Percentiles rank a stretch among this genome's conserved stretches.
These are phyloP conservation scores for Cariama cristata DNA, from an alignment of 2,113 vertebrate genomes.

Conservation along the genomic window DNA sequence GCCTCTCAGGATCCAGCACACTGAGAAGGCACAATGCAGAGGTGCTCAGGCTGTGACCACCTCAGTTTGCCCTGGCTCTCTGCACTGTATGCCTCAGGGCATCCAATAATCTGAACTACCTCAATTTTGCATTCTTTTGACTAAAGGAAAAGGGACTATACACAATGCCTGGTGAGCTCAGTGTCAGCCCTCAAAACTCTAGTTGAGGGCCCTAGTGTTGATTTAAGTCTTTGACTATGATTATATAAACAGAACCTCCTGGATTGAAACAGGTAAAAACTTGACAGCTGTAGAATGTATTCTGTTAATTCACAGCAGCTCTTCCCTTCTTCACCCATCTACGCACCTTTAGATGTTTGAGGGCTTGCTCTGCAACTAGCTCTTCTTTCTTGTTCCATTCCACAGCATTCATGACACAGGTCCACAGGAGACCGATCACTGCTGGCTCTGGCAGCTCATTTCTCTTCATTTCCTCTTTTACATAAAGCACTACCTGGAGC, in stretches of 20 bases:
- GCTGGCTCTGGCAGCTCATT: constrained; percentile 87
- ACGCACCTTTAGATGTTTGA: constrained; percentile 90
- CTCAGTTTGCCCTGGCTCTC: neutral
- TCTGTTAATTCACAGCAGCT: neutral
- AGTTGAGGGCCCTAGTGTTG: no score
- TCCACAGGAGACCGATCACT: constrained; percentile 90
- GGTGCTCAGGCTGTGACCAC: neutral
- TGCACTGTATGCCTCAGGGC: neutral
- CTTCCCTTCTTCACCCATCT: neutral
- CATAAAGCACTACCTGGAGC: constrained; percentile 85
- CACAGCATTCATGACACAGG: constrained; percentile 91
- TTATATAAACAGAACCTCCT: neutral
- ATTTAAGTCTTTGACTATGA: no score
- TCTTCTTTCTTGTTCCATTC: constrained; percentile 97
- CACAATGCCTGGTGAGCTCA: neutral
- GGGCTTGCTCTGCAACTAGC: constrained; percentile 90
- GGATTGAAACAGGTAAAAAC: neutral
- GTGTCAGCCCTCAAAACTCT: neutral
- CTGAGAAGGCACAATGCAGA: neutral
- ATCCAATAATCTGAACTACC: neutral
- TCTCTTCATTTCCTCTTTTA: constrained; percentile 94
- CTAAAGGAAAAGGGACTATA: neutral
- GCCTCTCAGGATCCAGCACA: neutral
- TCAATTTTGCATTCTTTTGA: neutral
- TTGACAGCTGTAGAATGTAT: neutral